These are phyloP conservation scores for Hyles vespertilio DNA, from an alignment of 1,140 invertebrate genomes.

Conservation along the genomic window DNA sequence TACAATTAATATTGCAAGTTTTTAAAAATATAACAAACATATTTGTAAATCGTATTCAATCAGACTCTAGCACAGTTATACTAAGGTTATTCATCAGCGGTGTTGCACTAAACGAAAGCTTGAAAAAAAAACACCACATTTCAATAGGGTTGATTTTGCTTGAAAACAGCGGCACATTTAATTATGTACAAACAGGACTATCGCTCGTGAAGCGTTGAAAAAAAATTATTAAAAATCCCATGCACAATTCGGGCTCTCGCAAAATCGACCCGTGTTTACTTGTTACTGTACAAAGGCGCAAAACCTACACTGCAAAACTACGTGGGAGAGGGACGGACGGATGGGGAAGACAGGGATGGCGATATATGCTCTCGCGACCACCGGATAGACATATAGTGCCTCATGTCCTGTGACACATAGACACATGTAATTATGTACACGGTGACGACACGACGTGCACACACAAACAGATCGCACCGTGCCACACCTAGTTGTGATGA, in stretches of 20 bases:
- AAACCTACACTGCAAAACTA: constrained; percentile 49
- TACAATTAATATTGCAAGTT: no score
- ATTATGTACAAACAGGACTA: constrained; percentile 28
- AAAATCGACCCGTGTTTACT: constrained; percentile 36
- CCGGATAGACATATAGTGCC: constrained; percentile 23
- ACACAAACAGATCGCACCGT: constrained; percentile 51
- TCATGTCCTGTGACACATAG: background rate
- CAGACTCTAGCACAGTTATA: constrained; percentile 21
- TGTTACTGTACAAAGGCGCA: constrained; percentile 28
- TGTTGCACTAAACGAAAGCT: constrained; percentile 35
- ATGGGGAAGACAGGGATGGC: constrained; percentile 24
- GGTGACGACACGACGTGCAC: constrained; percentile 41
- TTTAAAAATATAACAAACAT: background rate
- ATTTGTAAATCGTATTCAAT: constrained; percentile 3
- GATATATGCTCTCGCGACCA: constrained; percentile 65
- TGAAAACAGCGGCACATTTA: constrained; percentile 34
- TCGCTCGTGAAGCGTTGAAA: constrained; percentile 37
- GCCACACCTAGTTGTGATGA: constrained; percentile 71
- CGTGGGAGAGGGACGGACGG: constrained; percentile 26
- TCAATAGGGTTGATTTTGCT: constrained; percentile 74
- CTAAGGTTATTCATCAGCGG: constrained; percentile 21
- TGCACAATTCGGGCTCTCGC: constrained; percentile 55
- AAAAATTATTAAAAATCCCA: constrained; percentile 43
- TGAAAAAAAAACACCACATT: constrained; percentile 55
- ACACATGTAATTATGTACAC: constrained; percentile 14